Base-by-base conservation (phyloP, 2,888 invertebrate genomes). In the Baccha elongata region DNA sequence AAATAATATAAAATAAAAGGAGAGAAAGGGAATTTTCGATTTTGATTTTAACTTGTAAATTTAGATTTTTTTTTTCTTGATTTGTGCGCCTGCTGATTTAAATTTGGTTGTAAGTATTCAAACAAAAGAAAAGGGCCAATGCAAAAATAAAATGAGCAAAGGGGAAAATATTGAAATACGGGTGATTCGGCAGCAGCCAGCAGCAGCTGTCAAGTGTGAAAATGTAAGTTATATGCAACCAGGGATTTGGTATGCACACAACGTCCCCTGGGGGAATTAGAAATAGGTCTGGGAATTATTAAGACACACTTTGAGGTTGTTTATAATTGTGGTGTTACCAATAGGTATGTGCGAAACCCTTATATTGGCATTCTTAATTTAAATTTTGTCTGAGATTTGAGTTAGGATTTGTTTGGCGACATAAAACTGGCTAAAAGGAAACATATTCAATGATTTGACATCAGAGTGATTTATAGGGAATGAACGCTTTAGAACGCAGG, bases 141-240 rank as follows among this genome's bases (percentile, higher is more conserved):
- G 29, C 10, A 11, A 42, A 42, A 44, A 11, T 37, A 21, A 55
- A 37, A 42, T 26, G 60, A 44, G 37, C 10, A 40, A 40, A 23
- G 23, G 40, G 55, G 8, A 60, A 60, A 3, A 23, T 23, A 10
- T 15, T 23, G 3, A 1, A 23, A 23, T n/a, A n/a, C n/a, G n/a
- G n/a, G n/a, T n/a, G n/a, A n/a, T n/a, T n/a, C n/a, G n/a, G 15
- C 40, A 23, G 23, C 58, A 42, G 26, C 29, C n/a, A 11, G 8
- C 65, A 65, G 81, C 71, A 76, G 76, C 71, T 81, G 75, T 67
- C 65, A 76, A 81, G 81, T 81, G 81, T 71, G 75, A 81, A 81
- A 71, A 75, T 67, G 60, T 71, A 62, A 52, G 17, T 44, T 60
- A 60, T 60, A 29, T 60, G 60, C 60, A 60, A 60, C 26, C 44